These are phyloP conservation scores for Hippocampus guttulatus DNA, from an alignment of 2,113 vertebrate genomes.

Conservation along the genomic window DNA sequence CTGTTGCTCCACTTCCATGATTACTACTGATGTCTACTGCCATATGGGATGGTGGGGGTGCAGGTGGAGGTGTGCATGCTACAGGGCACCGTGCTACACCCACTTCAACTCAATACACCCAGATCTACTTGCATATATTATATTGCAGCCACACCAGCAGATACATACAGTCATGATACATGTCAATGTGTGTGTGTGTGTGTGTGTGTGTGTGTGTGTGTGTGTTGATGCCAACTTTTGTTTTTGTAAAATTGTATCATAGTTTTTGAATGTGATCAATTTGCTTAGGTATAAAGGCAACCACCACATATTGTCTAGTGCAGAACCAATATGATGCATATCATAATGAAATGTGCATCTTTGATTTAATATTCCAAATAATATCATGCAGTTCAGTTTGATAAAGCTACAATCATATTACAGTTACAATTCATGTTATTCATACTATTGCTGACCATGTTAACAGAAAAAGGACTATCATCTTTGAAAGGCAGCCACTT, in stretches of 20 bases:
- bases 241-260: background rate
- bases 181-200: background rate
- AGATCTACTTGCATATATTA: background rate
- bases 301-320: too few relatives aligned
- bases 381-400: too few relatives aligned
- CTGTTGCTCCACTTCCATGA: slow-evolving; percentile 77
- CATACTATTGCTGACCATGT: too few relatives aligned
- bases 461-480: too few relatives aligned
- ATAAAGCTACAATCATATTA: too few relatives aligned
- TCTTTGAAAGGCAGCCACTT: background rate
- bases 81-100: slow-evolving; percentile 32
- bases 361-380: too few relatives aligned
- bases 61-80: slow-evolving; percentile 36
- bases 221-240: background rate
- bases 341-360: background rate
- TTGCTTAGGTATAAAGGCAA: background rate
- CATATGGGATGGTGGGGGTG: slow-evolving; percentile 68
- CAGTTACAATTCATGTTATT: too few relatives aligned
- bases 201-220: background rate
- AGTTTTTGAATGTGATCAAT: background rate
- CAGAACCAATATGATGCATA: background rate
- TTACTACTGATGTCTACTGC: slow-evolving; percentile 72
- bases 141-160: background rate
- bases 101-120: slow-evolving; percentile 17
- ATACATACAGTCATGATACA: background rate